Evolutionary conservation across 2,113 vertebrate genomes (phyloP).

Genomic region (Sarotherodon lohbergeri): DNA sequence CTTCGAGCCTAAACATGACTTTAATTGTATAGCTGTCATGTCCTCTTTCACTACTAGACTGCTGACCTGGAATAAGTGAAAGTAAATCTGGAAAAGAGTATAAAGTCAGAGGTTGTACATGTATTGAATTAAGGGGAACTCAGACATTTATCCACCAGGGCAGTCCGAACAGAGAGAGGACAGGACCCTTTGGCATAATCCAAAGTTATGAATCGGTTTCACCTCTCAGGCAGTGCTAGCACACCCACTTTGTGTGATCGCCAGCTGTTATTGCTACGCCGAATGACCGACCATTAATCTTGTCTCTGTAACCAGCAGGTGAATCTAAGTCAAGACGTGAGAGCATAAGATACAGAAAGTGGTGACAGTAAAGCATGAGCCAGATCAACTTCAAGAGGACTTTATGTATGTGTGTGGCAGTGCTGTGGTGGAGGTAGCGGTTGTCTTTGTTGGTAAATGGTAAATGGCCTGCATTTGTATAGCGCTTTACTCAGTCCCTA

Average conservation of each 20-base stretch:
- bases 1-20: neutral
- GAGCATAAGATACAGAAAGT: constrained; percentile 1
- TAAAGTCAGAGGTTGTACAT: neutral
- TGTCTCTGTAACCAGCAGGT: constrained; percentile 3
- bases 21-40: neutral
- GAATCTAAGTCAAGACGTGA: constrained; percentile 21
- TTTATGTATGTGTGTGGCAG: neutral
- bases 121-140: neutral
- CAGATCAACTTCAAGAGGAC: neutral
- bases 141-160: neutral
- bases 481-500: too few relatives aligned
- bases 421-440: neutral
- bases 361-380: neutral
- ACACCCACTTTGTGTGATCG: constrained; percentile 31
- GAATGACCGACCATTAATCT: constrained; percentile 40
- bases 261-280: constrained; percentile 42
- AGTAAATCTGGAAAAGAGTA: neutral
- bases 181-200: neutral
- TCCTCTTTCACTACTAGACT: neutral
- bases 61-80: neutral
- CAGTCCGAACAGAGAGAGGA: neutral
- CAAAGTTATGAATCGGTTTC: constrained; percentile 18
- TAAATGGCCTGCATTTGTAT: too few relatives aligned
- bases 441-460: neutral
- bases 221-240: neutral